Evolutionary conservation across 2,888 invertebrate species (phyloP).

Genomic region (Temnothorax rugatulus): DNA sequence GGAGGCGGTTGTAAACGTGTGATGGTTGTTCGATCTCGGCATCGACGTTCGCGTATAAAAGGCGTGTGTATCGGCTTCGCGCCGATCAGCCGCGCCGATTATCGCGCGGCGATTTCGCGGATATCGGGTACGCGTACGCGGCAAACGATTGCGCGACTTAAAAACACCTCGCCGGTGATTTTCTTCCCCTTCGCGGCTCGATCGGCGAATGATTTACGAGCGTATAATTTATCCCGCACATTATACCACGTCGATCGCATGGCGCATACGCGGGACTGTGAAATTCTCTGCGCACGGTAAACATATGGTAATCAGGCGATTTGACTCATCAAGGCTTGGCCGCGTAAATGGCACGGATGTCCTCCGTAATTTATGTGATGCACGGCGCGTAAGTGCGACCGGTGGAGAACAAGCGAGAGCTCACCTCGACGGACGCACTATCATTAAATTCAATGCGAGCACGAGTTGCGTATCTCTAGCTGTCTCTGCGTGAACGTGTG

Average conservation of each 20-base stretch:
- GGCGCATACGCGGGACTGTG: constrained; percentile 49
- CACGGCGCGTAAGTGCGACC: constrained; percentile 74
- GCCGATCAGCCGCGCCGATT: neutral
- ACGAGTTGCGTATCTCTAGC: constrained; percentile 62
- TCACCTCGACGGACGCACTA: constrained; percentile 73
- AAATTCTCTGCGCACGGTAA: constrained; percentile 69
- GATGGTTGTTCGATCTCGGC: neutral
- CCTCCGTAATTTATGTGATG: constrained; percentile 78
- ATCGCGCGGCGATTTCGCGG: constrained; percentile 27
- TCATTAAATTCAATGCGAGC: constrained; percentile 80
- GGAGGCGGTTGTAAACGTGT: neutral
- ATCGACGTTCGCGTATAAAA: neutral
- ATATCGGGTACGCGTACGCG: neutral
- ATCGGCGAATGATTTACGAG: constrained; percentile 66
- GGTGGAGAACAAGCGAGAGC: constrained; percentile 72
- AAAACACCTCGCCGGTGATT: constrained; percentile 62
- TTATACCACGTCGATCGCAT: constrained; percentile 57
- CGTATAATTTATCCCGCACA: constrained; percentile 70
- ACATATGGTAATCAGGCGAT: constrained; percentile 78
- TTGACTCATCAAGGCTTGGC: constrained; percentile 79
- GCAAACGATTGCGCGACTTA: constrained; percentile 46
- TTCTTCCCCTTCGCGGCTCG: constrained; percentile 35
- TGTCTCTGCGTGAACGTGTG: constrained; percentile 17
- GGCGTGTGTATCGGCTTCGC: constrained; percentile 1
- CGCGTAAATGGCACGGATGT: constrained; percentile 80